Percentiles rank a stretch among this genome's conserved stretches.
phyloP scores from a whole-genome alignment of 2,797 vertebrate genomes.

The Tragopan temminckii region DNA sequence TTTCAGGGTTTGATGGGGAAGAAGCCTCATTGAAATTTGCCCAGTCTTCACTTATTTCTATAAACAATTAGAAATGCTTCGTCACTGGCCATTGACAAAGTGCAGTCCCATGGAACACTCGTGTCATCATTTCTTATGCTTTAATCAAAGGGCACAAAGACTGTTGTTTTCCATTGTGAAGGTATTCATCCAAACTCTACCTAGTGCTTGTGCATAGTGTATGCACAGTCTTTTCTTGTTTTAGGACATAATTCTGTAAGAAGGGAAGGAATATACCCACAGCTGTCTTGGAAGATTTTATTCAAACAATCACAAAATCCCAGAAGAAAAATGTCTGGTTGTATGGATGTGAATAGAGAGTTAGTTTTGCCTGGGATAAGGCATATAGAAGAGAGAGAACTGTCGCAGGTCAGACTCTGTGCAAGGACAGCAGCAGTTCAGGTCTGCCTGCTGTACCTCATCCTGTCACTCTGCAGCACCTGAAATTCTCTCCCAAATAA shows the following conservation, averaged over 20 bases:
- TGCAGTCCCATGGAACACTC: accelerated
- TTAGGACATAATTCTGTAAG: not conserved
- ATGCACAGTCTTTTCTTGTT: accelerated
- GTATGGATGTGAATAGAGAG: not conserved
- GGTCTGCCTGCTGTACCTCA: not conserved
- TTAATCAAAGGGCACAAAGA: not conserved
- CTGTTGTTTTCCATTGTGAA: not conserved
- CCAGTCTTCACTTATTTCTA: not conserved
- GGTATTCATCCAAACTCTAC: not conserved
- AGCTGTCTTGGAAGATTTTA: not conserved
- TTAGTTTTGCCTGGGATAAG: not conserved
- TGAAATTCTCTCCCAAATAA: not conserved
- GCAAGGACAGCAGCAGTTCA: not conserved
- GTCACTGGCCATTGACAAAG: not conserved
- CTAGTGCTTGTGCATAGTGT: accelerated
- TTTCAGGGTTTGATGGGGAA: not conserved
- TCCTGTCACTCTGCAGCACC: not conserved
- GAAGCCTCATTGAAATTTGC: not conserved
- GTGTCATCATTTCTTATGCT: accelerated
- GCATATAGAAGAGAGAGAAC: not conserved
- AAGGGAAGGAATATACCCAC: accelerated
- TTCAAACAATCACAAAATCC: not conserved
- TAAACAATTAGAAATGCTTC: not conserved
- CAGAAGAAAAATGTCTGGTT: not conserved
- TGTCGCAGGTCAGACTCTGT: accelerated